These are phyloP conservation scores for Caenorhabditis virilis DNA, from an alignment of 2,888 invertebrate genomes.

Conservation along the genomic window DNA sequence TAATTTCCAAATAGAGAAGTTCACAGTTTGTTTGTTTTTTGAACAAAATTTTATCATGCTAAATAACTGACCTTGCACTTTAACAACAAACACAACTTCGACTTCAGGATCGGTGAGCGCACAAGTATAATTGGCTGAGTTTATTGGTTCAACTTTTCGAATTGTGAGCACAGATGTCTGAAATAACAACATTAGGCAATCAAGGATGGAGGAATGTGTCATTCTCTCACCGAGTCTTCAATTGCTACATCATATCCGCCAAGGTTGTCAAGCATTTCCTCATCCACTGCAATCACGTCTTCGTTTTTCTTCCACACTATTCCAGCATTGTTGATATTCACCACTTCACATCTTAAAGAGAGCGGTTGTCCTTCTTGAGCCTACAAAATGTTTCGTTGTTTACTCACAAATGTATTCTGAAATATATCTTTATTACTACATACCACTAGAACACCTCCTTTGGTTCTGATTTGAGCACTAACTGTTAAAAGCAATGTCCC, in stretches of 20 bases:
- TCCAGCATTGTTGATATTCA: conserved; percentile 5
- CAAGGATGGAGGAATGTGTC: conserved; percentile 2
- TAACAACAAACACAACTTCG: conserved; percentile 29
- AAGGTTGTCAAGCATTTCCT: conserved; percentile 24
- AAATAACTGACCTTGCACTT: conserved; percentile 46
- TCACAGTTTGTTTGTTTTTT: too few relatives aligned
- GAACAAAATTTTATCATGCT: too few relatives aligned
- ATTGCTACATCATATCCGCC: conserved; percentile 25
- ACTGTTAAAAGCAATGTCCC: conserved; percentile 6
- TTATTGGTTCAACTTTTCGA: conserved; percentile 47
- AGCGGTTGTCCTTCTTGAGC: conserved; percentile 28
- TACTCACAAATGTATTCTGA: not conserved
- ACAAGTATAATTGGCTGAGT: conserved; percentile 53
- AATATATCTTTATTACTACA: conserved; percentile 12
- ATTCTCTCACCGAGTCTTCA: conserved; percentile 14
- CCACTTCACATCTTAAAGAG: conserved; percentile 16
- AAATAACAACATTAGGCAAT: conserved; percentile 7
- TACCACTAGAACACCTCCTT: conserved; percentile 27
- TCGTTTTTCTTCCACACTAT: conserved; percentile 34
- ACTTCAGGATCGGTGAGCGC: conserved; percentile 41
- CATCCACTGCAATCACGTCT: conserved; percentile 30
- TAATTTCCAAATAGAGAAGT: too few relatives aligned
- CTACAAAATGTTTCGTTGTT: conserved; percentile 5
- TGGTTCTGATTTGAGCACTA: conserved; percentile 22
- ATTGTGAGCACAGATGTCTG: conserved; percentile 57